These are phyloP conservation scores for Chloroclystis v-ata DNA, from an alignment of 2,888 invertebrate genomes.

Conservation along the genomic window DNA sequence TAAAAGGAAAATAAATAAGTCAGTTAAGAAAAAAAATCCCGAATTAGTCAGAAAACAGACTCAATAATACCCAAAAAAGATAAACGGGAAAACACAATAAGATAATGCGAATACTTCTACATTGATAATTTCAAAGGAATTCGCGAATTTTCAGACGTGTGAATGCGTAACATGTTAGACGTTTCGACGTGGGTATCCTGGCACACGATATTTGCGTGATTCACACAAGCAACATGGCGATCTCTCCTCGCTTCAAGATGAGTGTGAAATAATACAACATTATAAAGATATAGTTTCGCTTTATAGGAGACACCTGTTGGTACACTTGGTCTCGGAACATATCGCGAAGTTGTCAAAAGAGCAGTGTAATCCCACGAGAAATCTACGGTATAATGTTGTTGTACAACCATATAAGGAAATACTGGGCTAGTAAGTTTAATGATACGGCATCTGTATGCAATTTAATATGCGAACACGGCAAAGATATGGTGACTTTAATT, in stretches of 20 bases:
- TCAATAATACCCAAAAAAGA: slow-evolving; percentile 15
- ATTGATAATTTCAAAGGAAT: slow-evolving; percentile 44
- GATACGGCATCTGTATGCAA: slow-evolving; percentile 39
- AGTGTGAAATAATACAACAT: slow-evolving; percentile 23
- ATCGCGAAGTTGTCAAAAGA: slow-evolving; percentile 32
- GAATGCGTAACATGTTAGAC: slow-evolving; percentile 39
- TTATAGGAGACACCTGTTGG: slow-evolving; percentile 31
- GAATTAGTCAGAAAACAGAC: slow-evolving; percentile 8
- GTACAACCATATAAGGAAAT: slow-evolving; percentile 51
- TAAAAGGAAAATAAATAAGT: no score
- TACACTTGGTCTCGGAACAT: slow-evolving; percentile 8
- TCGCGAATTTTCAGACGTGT: slow-evolving; percentile 31
- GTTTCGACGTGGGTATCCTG: slow-evolving; percentile 49
- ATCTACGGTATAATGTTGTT: slow-evolving; percentile 43
- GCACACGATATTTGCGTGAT: slow-evolving; percentile 48
- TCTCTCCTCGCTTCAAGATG: slow-evolving; percentile 25
- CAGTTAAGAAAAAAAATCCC: background rate
- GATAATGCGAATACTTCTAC: slow-evolving; percentile 17
- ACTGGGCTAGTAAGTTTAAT: slow-evolving; percentile 43
- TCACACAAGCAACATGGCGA: slow-evolving; percentile 38
- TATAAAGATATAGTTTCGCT: slow-evolving; percentile 29
- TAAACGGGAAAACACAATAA: slow-evolving; percentile 13
- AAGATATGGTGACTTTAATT: slow-evolving; percentile 65
- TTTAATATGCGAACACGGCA: slow-evolving; percentile 35
- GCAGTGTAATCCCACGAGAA: slow-evolving; percentile 50